These are phyloP conservation scores for Anastatus disparis DNA, from an alignment of 1,140 invertebrate species.

Conservation along the genomic window DNA sequence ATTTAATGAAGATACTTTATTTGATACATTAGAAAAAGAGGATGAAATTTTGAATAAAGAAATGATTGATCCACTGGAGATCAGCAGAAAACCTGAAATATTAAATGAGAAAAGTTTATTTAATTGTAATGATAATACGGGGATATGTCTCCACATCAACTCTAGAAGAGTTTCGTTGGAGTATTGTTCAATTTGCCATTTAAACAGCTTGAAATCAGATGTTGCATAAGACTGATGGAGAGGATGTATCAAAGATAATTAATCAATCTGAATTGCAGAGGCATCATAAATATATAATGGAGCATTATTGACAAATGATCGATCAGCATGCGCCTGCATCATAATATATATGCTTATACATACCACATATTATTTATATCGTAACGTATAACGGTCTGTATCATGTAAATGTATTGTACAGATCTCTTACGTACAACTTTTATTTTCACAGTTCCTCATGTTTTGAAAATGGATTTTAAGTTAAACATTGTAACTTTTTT, in stretches of 20 bases:
- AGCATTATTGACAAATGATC: background rate
- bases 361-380: slow-evolving; percentile 28
- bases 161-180: slow-evolving; percentile 68
- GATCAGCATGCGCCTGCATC: background rate
- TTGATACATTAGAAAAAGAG: slow-evolving; percentile 39
- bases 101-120: slow-evolving; percentile 39
- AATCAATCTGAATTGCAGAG: background rate
- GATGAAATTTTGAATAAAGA: background rate
- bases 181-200: slow-evolving; percentile 65
- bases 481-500: slow-evolving; percentile 21
- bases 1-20: slow-evolving; percentile 40
- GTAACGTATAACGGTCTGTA: slow-evolving; percentile 24
- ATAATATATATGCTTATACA: background rate
- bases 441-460: slow-evolving; percentile 10
- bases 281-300: background rate
- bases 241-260: background rate
- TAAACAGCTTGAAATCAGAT: slow-evolving; percentile 46
- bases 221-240: background rate
- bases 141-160: slow-evolving; percentile 69
- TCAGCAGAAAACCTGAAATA: slow-evolving; percentile 28
- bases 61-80: background rate
- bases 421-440: background rate
- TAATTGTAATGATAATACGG: slow-evolving; percentile 46
- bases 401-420: slow-evolving; percentile 2
- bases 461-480: slow-evolving; percentile 14